Evolutionary conservation across 2,113 vertebrate species (phyloP), one percentile per base, ranked within the genome.

Genomic region (Syngnathus floridae): DNA sequence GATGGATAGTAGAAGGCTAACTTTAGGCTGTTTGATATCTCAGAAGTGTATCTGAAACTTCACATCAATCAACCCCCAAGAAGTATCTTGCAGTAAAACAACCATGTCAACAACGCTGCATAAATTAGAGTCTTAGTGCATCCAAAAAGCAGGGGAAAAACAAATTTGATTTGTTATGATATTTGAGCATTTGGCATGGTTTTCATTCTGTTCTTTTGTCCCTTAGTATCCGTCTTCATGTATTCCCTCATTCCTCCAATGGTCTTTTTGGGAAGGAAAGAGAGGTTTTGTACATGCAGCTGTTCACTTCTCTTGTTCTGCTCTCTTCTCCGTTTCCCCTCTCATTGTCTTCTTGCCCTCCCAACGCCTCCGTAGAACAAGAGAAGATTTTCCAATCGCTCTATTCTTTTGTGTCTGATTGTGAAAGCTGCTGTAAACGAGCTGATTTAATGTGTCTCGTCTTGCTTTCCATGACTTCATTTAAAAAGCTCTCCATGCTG

Each of bases 281-380:
- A 57, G 64, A 41, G 37, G 58, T 66, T 72, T 62, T 67, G 63
- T 73, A 36, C 26, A 46, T 48, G 74, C 86, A 88, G 86, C 78
- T 86, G 86, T 66, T 78, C 72, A 37, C 55, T 82, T 71, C 62
- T 17, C 43, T 62, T 62, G 60, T 37, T 46, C n/a, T 36, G 13
- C 61, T 69, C 66, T 62, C 37, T 54, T 70, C 73, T 68, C 35
- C 37, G 5, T 65, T 80, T 82, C 72, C 63, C 7, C 62, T 40
- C 37, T 7, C 48, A 54, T 62, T 58, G 62, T 74, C 62, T 67
- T 54, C 55, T 36, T 4, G 55, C 31, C 55, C 57, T 38, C 35
- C 16, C 19, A 31, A 19, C 19, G 36, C 57, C 36, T 38, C 16
- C 57, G 16, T 55, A 31, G 22, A 19, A 55, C 56, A 36, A 38